These are phyloP conservation scores for Himalopsyche kuldschensis DNA, from an alignment of 2,888 invertebrate genomes.

Conservation along the genomic window DNA sequence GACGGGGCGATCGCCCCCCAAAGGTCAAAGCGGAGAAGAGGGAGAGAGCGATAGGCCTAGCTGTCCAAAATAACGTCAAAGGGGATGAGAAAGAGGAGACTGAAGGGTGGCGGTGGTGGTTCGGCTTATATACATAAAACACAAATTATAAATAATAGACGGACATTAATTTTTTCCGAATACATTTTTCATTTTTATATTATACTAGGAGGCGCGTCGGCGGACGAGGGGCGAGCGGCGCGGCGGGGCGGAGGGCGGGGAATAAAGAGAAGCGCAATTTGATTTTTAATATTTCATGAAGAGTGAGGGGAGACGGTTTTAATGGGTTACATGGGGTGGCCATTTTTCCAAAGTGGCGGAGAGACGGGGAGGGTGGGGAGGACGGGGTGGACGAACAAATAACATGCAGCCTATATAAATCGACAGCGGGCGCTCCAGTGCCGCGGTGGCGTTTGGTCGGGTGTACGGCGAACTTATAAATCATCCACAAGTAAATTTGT, in stretches of 20 bases:
- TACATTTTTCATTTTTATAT: conserved; percentile 60
- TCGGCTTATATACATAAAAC: conserved; percentile 45
- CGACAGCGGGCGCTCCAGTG: conserved; percentile 25
- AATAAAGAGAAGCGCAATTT: conserved; percentile 63
- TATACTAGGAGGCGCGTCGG: conserved; percentile 49
- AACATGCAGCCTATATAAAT: conserved; percentile 36
- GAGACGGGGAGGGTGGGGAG: neutral
- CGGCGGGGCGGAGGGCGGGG: conserved; percentile 47
- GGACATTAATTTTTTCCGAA: conserved; percentile 55
- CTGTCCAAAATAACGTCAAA: neutral
- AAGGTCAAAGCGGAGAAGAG: neutral
- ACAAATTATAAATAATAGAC: conserved; percentile 60
- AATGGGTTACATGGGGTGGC: conserved; percentile 48
- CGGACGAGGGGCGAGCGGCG: conserved; percentile 49
- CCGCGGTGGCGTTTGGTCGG: conserved; percentile 15
- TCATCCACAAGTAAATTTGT: conserved; percentile 40
- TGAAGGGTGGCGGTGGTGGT: conserved; percentile 8
- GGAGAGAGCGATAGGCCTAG: neutral
- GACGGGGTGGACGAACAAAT: conserved; percentile 28
- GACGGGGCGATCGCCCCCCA: neutral
- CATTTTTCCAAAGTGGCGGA: conserved; percentile 36
- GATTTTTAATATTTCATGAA: conserved; percentile 64
- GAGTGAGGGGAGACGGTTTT: conserved; percentile 56
- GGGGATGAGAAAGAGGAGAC: neutral
- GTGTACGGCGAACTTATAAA: conserved; percentile 31